Conservation (phyloP, 2,888 invertebrate genomes). For the Plebejus anna region DNA sequence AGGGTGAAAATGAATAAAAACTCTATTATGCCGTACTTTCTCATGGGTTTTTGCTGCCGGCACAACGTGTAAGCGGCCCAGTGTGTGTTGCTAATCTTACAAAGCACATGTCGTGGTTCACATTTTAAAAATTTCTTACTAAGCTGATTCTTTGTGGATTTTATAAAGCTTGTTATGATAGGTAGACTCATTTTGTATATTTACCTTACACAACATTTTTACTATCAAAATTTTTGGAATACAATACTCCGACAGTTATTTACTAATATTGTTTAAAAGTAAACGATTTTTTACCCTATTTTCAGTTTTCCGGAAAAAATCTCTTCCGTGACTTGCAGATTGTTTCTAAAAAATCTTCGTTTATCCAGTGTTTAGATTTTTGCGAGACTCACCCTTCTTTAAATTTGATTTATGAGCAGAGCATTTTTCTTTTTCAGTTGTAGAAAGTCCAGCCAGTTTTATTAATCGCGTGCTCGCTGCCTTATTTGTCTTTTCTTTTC, state of each 20-base stretch:
- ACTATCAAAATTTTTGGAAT: neutral
- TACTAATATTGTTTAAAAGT: neutral
- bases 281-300: neutral
- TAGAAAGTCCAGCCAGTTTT: constrained; percentile 1
- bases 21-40: neutral
- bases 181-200: too few relatives aligned
- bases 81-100: neutral
- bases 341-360: neutral
- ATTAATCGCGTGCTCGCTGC: constrained; percentile 11
- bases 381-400: constrained; percentile 13
- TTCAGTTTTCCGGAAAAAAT: neutral
- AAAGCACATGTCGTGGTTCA: neutral
- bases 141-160: neutral
- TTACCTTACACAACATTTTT: too few relatives aligned
- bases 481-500: constrained; percentile 19
- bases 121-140: neutral
- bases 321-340: neutral
- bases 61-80: neutral
- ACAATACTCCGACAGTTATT: neutral
- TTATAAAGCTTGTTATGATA: neutral
- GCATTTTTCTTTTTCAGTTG: constrained; percentile 3
- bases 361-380: neutral
- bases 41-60: neutral
- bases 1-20: constrained; percentile 22
- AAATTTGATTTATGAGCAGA: neutral